Evolutionary conservation across 1,140 invertebrate genomes (phyloP).

Genomic region (Drosophila mauritiana): DNA sequence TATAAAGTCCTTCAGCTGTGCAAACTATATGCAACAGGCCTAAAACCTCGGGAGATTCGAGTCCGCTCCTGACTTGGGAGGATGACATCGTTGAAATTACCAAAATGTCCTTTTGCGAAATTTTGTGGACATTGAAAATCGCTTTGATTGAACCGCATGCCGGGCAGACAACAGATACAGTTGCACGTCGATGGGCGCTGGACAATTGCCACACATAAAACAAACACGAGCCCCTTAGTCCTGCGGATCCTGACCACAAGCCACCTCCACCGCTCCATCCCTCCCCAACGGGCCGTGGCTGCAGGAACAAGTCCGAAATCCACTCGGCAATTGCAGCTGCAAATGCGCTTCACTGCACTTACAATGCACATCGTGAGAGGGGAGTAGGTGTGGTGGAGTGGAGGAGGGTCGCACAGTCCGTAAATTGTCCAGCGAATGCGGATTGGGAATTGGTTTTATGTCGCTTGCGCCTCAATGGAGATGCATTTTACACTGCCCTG

Average conservation of each 20-base stretch:
- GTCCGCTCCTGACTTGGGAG: constrained; percentile 26
- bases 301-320: constrained; percentile 67
- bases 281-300: not conserved
- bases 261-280: not conserved
- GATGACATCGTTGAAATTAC: constrained; percentile 73
- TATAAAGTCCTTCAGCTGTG: too few species aligned
- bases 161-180: constrained; percentile 60
- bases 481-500: constrained; percentile 77
- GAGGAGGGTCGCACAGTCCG: constrained; percentile 35
- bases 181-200: constrained; percentile 50
- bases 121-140: constrained; percentile 83
- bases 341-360: constrained; percentile 78
- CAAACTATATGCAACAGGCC: not conserved
- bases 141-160: constrained; percentile 82
- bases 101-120: constrained; percentile 82
- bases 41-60: not conserved
- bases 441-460: constrained; percentile 77
- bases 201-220: constrained; percentile 80
- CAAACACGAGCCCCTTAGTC: constrained; percentile 55
- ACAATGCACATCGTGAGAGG: constrained; percentile 58
- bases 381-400: constrained; percentile 1
- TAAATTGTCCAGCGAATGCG: constrained; percentile 58
- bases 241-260: constrained; percentile 21
- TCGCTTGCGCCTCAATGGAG: constrained; percentile 79
- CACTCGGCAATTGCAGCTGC: constrained; percentile 77